A percentile compares a stretch with the other conserved stretches of the same genome.
These are phyloP conservation scores for Clusia tigrina DNA, from an alignment of 2,888 invertebrate species.

Conservation along the genomic window DNA sequence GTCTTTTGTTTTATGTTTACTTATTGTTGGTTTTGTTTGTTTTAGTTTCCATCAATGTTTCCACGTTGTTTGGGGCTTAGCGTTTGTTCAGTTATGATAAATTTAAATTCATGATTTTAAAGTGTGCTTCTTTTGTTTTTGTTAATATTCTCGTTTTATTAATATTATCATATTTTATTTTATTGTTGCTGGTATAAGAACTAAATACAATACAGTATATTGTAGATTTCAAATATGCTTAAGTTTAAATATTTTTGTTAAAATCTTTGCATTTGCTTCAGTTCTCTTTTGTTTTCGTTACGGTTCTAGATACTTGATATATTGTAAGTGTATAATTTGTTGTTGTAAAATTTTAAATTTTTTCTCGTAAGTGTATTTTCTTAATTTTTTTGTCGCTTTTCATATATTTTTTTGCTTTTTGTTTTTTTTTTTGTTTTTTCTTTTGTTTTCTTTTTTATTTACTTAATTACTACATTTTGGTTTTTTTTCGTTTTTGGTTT, in stretches of 20 bases:
- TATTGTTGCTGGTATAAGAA: constrained; percentile 3
- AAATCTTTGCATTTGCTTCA: constrained; percentile 59
- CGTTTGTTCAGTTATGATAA: constrained; percentile 14
- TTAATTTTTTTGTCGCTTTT: constrained; percentile 27
- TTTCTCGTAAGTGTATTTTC: background rate
- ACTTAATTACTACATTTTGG: background rate
- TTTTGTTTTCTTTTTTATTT: constrained; percentile 12
- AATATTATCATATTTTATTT: background rate
- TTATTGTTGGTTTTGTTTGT: constrained; percentile 11
- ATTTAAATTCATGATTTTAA: constrained; percentile 23
- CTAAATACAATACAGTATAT: constrained; percentile 7
- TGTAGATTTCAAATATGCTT: constrained; percentile 22
- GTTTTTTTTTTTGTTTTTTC: constrained; percentile 28
- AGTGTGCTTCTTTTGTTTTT: constrained; percentile 15
- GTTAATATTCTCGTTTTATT: constrained; percentile 7
- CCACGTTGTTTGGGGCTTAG: constrained; percentile 15
- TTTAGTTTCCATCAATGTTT: constrained; percentile 16
- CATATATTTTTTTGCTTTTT: constrained; percentile 23
- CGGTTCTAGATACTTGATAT: constrained; percentile 30
- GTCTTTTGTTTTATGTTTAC: background rate
- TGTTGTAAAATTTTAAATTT: constrained; percentile 24
- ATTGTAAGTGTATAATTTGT: constrained; percentile 36
- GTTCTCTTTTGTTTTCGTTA: constrained; percentile 47
- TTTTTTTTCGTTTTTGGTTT: constrained; percentile 25
- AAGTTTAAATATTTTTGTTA: constrained; percentile 39